These are phyloP conservation scores for Heterohyrax brucei DNA, from an alignment of 2,797 vertebrate genomes.

Conservation along the genomic window DNA sequence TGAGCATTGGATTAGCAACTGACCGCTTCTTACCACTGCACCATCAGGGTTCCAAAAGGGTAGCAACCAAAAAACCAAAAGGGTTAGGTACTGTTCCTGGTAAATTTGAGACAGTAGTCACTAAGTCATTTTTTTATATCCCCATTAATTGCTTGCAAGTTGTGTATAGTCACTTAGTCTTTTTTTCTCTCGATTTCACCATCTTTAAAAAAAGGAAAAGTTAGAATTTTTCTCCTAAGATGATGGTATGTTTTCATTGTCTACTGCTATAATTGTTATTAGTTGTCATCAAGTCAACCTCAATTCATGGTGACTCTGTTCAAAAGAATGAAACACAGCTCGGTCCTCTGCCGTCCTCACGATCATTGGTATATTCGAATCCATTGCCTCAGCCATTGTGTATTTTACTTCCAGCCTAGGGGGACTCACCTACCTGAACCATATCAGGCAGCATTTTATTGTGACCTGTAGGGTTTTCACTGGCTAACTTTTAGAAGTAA, in stretches of 20 bases:
- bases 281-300: too few relatives aligned
- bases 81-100: not conserved
- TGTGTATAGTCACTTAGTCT: not conserved
- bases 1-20: not conserved
- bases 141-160: not conserved
- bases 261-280: not conserved
- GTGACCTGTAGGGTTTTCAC: not conserved
- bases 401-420: not conserved
- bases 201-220: slow-evolving; percentile 26
- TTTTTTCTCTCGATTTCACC: not conserved
- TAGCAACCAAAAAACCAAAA: not conserved
- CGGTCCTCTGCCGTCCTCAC: too few relatives aligned
- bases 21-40: too few relatives aligned
- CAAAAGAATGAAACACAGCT: too few relatives aligned
- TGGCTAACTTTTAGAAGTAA: not conserved
- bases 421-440: not conserved
- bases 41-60: not conserved
- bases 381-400: not conserved
- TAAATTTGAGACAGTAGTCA: not conserved
- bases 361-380: too few relatives aligned
- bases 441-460: not conserved
- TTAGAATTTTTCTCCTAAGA: not conserved
- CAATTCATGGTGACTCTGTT: too few relatives aligned
- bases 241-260: not conserved
- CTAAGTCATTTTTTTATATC: slow-evolving; percentile 30